Conservation (phyloP, 1,140 invertebrate genomes). For the Parasteatoda tepidariorum region DNA sequence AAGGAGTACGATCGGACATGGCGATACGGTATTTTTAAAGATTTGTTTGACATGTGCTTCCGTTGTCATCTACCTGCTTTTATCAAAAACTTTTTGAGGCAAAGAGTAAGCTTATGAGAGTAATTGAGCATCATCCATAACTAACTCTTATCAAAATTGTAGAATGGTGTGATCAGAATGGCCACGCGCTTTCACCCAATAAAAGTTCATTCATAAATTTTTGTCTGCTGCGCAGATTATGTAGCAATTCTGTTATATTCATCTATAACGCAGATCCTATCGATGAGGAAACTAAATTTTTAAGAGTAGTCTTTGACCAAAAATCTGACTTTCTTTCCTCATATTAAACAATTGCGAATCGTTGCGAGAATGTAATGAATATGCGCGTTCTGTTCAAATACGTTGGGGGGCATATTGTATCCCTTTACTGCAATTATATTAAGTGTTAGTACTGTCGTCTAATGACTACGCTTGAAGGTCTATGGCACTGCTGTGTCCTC, state of each 20-base stretch:
- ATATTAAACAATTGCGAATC: neutral
- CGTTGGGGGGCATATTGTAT: neutral
- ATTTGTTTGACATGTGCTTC: neutral
- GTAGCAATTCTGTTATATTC: no score
- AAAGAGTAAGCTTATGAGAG: neutral
- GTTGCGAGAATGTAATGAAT: neutral
- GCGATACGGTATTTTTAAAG: neutral
- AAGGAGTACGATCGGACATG: neutral
- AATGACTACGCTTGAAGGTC: neutral
- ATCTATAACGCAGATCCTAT: no score
- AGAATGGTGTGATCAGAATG: no score
- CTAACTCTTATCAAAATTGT: no score
- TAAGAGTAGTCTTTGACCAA: no score
- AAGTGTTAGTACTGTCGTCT: neutral
- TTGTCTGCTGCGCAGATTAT: no score
- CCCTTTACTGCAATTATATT: neutral
- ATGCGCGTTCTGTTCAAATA: neutral
- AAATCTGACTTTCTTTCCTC: no score
- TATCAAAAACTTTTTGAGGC: neutral
- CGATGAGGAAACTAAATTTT: no score
- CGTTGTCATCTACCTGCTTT: neutral
- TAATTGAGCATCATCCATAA: neutral
- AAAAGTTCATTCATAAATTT: no score
- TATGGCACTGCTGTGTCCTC: neutral
- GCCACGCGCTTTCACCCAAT: no score